Base-by-base conservation (phyloP, 2,888 invertebrate species). In the Geotrupes spiniger region DNA sequence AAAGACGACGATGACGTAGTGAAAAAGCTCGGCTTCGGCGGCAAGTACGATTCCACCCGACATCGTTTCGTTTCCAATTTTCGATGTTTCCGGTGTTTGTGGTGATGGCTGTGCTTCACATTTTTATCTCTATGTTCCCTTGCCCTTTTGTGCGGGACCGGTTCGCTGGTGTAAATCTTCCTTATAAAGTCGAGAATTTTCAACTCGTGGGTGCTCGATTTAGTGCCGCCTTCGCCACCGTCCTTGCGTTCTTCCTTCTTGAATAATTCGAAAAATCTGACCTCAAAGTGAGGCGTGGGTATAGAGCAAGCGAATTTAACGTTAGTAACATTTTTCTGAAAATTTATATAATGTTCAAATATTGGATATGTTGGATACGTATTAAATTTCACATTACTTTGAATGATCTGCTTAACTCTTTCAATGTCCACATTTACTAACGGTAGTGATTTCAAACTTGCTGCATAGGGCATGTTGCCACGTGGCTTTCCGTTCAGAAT, bases 371-470 rank as follows among this genome's bases (percentile, higher is more conserved):
- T 17, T 43, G 37, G 28, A 43, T 25, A 16, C 21, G 21, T 21
- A 21, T 21, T 4, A 9, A 31, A 40, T 36, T 15, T 17, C 37
- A 37, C 29, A 36, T 52, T 52, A 49, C 52, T 50, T 47, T 43
- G 43, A 8, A 44, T 44, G 5, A 39, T 49, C 9, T 49, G 26
- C 15, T 11, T 33, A 21, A 49, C 44, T 29, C 10, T 36, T 10
- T 36, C 33, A n/a, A 46, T 12, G 36, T 52, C 49, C 11, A 36
- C 37, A 15, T 46, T 44, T 9, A 52, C 46, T 10, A 56, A 29
- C 4, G 59, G 59, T 28, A 60, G 47, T n/a, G 59, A 59, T 14
- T 46, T 53, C 6, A 60, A 43, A 40, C 60, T 60, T 11, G 58
- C 56, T 33, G 51, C 51, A 29, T 52, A 57, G 1, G 60, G 60